phyloP scores from a whole-genome alignment of 2,113 vertebrate genomes.

The Corythoichthys intestinalis region DNA sequence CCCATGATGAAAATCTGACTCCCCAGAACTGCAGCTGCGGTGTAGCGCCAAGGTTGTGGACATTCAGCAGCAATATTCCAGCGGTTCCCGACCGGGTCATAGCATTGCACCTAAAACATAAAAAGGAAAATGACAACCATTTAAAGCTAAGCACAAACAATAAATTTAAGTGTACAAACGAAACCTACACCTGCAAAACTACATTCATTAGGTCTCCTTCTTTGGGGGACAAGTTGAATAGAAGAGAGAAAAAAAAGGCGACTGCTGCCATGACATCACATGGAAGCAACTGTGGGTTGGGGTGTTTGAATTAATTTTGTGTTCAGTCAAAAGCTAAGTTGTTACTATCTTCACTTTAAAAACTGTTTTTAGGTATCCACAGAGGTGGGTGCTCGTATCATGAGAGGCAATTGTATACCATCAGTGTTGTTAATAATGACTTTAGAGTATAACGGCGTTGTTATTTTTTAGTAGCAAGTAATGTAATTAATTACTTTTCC shows the following conservation, averaged over 20 bases:
- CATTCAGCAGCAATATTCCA: slow-evolving; percentile 89
- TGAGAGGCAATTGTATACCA: too few species aligned
- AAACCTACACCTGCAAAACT: neutral
- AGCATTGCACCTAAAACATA: slow-evolving; percentile 79
- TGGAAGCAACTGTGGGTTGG: neutral
- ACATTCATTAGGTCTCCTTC: neutral
- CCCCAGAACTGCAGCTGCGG: slow-evolving; percentile 85
- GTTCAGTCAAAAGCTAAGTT: too few species aligned
- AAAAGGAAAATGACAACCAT: neutral
- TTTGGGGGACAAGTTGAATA: neutral
- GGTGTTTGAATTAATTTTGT: too few species aligned
- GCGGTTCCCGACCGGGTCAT: slow-evolving; percentile 82
- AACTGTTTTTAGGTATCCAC: too few species aligned
- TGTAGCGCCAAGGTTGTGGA: slow-evolving; percentile 93
- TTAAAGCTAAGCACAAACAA: neutral
- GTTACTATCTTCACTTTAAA: too few species aligned
- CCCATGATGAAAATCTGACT: slow-evolving; percentile 99
- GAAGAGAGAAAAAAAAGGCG: neutral
- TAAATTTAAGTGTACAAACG: neutral
- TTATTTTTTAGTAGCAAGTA: too few species aligned
- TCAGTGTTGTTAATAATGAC: too few species aligned
- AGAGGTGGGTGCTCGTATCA: too few species aligned
- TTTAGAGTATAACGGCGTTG: too few species aligned
- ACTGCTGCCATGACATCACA: neutral
- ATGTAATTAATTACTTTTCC: too few species aligned